Percentiles rank a stretch among this genome's conserved stretches.
phyloP scores from a whole-genome alignment of 2,888 invertebrate species.

The Smittia aterrima region DNA sequence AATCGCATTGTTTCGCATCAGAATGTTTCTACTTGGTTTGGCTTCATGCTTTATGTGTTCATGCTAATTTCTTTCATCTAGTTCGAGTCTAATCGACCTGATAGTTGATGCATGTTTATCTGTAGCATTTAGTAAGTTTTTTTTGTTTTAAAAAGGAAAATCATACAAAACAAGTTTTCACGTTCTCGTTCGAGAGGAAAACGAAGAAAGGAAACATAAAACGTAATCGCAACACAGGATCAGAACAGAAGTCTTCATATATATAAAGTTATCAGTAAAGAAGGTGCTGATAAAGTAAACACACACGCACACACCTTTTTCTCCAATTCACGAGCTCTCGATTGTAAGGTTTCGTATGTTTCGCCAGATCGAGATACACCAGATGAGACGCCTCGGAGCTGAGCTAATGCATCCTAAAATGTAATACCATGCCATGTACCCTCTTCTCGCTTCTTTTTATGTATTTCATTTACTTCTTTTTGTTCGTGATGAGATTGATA shows the following conservation, averaged over 20 bases:
- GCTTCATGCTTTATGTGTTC: slow-evolving; percentile 4
- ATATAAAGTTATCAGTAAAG: neutral
- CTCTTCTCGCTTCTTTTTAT: neutral
- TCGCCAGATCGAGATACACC: slow-evolving; percentile 61
- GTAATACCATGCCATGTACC: slow-evolving; percentile 44
- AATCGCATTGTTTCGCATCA: neutral
- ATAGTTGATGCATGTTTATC: slow-evolving; percentile 8
- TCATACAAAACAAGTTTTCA: neutral
- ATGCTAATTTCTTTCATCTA: neutral
- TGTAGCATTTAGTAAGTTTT: neutral
- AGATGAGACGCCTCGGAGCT: slow-evolving; percentile 61
- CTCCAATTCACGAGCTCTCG: slow-evolving; percentile 83
- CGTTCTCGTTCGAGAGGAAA: neutral
- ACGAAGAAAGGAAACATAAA: slow-evolving; percentile 5
- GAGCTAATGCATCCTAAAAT: slow-evolving; percentile 67
- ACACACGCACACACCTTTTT: slow-evolving; percentile 67
- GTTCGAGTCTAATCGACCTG: neutral
- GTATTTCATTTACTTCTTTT: neutral
- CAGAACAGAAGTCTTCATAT: neutral
- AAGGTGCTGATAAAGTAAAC: neutral
- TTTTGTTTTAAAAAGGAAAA: neutral
- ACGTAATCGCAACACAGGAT: neutral
- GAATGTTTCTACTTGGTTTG: neutral
- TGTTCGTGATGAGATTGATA: neutral
- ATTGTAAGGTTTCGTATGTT: slow-evolving; percentile 70